Percentiles rank a stretch among this genome's conserved stretches.
These are phyloP conservation scores for Physocephala rufipes DNA, from an alignment of 2,888 invertebrate genomes.

Conservation along the genomic window DNA sequence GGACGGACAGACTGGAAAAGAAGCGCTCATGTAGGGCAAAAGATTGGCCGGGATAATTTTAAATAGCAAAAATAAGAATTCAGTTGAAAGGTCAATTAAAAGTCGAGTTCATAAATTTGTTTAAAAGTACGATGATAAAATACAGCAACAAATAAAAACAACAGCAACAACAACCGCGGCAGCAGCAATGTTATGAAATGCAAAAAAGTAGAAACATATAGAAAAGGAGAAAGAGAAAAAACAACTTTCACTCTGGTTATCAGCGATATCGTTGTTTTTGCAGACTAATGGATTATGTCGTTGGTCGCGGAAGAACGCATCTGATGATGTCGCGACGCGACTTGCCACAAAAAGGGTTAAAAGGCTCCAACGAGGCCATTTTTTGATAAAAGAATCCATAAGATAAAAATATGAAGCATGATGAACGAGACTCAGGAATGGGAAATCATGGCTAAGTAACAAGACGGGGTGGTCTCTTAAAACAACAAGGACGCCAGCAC, in stretches of 20 bases:
- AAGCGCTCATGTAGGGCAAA: no score
- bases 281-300: constrained; percentile 33
- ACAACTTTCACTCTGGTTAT: constrained; percentile 6
- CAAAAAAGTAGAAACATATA: neutral
- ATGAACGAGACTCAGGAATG: neutral
- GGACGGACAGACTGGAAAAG: no score
- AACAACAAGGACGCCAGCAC: constrained; percentile 4
- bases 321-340: constrained; percentile 35
- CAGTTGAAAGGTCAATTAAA: constrained; percentile 13
- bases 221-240: neutral
- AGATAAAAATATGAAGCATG: constrained; percentile 38
- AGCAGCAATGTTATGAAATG: neutral
- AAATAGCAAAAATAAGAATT: constrained; percentile 3
- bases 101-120: constrained; percentile 13
- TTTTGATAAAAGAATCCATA: constrained; percentile 3
- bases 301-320: constrained; percentile 24
- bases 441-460: neutral
- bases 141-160: constrained; percentile 23
- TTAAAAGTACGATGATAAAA: constrained; percentile 4
- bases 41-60: neutral
- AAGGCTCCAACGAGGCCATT: constrained; percentile 31
- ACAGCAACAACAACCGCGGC: no score
- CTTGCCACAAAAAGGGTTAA: constrained; percentile 37
- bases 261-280: constrained; percentile 27
- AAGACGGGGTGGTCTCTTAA: neutral